Conservation (phyloP, 1,140 invertebrate genomes). For the Drosophila tsacasi region DNA sequence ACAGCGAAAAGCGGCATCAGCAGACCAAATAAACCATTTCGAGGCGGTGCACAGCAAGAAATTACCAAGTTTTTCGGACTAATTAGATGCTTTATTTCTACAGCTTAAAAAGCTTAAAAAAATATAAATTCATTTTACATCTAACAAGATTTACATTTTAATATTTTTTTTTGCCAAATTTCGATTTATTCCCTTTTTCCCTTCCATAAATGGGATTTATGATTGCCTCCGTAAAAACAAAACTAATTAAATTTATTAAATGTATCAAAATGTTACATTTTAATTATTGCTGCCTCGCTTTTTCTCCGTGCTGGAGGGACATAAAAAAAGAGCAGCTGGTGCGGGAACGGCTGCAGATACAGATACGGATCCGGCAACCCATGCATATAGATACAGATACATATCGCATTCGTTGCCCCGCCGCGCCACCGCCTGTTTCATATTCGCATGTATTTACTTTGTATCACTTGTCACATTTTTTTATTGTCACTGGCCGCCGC, state of each 20-base stretch:
- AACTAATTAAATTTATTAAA: not conserved
- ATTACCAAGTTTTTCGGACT: not conserved
- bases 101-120: too few relatives aligned
- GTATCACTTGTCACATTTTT: constrained; percentile 83
- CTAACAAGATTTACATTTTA: too few relatives aligned
- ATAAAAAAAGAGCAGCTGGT: constrained; percentile 15
- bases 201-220: not conserved
- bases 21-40: constrained; percentile 33
- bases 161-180: not conserved
- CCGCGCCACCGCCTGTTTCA: constrained; percentile 51
- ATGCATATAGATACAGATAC: constrained; percentile 41
- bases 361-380: constrained; percentile 38
- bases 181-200: not conserved
- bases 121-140: too few relatives aligned
- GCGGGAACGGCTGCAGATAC: constrained; percentile 30
- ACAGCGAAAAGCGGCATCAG: constrained; percentile 22
- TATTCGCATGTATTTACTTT: constrained; percentile 83
- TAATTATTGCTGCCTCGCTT: not conserved
- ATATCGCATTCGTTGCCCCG: constrained; percentile 67
- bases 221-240: not conserved
- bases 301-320: not conserved
- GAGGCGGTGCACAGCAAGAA: constrained; percentile 6
- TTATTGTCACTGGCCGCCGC: constrained; percentile 63
- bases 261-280: not conserved
- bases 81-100: too few relatives aligned